These are phyloP conservation scores for Rhopalosiphum maidis DNA, from an alignment of 1,140 invertebrate species.

Conservation along the genomic window DNA sequence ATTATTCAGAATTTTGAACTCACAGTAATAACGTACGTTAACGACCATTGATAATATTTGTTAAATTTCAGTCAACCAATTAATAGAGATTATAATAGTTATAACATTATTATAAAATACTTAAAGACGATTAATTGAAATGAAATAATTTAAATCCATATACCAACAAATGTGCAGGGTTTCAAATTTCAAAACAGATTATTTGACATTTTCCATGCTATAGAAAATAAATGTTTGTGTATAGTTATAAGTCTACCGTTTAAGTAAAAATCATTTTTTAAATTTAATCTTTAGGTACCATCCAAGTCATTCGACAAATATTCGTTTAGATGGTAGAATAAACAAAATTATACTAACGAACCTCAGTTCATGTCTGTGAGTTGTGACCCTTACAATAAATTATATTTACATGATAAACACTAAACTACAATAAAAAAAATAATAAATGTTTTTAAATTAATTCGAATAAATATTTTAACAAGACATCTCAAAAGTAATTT, in stretches of 20 bases:
- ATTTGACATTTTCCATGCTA: neutral
- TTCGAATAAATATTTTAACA: neutral
- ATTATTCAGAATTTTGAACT: neutral
- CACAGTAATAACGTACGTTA: neutral
- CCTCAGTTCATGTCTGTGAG: neutral
- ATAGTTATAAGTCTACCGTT: neutral
- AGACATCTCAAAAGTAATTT: neutral
- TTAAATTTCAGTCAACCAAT: neutral
- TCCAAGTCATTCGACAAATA: neutral
- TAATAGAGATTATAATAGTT: neutral
- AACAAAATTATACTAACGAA: conserved; percentile 17
- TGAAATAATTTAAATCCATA: neutral
- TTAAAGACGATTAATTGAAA: neutral
- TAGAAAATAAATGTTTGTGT: neutral
- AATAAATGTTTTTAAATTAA: conserved; percentile 9
- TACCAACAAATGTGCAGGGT: neutral
- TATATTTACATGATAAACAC: conserved; percentile 12
- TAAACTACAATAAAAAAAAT: neutral
- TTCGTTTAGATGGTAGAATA: neutral
- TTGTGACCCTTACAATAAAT: neutral
- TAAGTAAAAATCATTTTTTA: neutral
- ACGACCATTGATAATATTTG: neutral
- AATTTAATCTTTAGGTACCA: neutral
- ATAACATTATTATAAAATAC: neutral
- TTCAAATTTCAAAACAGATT: neutral